These are phyloP conservation scores for Phragmatobia fuliginosa DNA, from an alignment of 2,888 invertebrate genomes.

Conservation along the genomic window DNA sequence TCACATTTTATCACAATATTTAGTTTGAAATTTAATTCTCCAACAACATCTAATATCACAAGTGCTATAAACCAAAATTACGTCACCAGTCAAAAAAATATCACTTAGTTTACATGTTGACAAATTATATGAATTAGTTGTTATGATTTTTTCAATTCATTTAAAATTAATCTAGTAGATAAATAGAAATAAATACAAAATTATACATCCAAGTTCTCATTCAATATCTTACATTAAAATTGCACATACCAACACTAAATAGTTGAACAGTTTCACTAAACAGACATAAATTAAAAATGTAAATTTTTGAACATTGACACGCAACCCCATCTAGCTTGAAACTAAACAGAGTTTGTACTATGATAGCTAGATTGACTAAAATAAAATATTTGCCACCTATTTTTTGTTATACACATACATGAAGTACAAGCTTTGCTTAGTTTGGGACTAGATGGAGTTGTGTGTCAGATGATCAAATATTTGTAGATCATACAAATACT, in stretches of 20 bases:
- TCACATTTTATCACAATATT: constrained; percentile 43
- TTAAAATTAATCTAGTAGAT: background rate
- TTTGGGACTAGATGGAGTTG: no score
- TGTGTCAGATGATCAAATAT: no score
- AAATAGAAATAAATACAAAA: background rate
- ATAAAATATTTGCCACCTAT: no score
- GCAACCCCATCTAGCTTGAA: no score
- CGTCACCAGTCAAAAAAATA: constrained; percentile 12
- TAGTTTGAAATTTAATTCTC: constrained; percentile 19
- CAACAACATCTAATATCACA: constrained; percentile 40
- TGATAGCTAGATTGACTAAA: no score
- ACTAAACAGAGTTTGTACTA: no score
- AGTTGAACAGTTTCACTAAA: background rate
- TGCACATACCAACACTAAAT: background rate
- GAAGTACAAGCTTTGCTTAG: no score
- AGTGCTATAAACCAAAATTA: constrained; percentile 9
- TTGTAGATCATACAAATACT: no score
- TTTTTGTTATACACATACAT: no score
- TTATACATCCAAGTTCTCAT: background rate
- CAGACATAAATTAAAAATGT: background rate
- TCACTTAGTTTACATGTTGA: background rate
- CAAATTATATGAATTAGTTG: background rate
- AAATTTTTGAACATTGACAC: no score
- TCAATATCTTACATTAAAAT: background rate
- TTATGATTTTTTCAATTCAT: background rate